Evolutionary conservation across 2,797 vertebrate genomes (phyloP).

Genomic region (Alexandromys oeconomus): DNA sequence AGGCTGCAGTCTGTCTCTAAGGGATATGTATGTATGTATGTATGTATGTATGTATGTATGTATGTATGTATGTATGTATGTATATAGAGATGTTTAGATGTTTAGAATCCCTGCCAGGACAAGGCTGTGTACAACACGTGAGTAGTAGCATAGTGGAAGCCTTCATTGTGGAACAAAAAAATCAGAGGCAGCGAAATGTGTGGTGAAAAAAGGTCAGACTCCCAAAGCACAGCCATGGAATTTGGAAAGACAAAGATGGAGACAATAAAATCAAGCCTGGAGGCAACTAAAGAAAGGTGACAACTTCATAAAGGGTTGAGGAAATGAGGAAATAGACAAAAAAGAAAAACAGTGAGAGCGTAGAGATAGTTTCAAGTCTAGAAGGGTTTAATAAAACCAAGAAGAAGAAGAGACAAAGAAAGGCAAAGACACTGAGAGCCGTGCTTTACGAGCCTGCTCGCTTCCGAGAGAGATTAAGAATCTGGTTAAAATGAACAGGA

Average conservation of each 20-base stretch:
- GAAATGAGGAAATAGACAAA: background rate
- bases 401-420: background rate
- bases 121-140: rapidly evolving
- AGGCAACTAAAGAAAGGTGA: background rate
- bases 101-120: background rate
- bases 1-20: background rate
- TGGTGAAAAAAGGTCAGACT: background rate
- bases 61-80: too few species aligned
- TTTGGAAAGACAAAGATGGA: background rate
- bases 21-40: too few species aligned
- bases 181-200: background rate
- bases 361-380: background rate
- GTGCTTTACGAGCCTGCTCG: background rate
- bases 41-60: too few species aligned
- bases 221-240: background rate
- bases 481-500: background rate
- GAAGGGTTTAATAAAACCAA: background rate
- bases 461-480: background rate
- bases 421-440: background rate
- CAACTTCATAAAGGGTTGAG: background rate
- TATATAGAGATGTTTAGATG: background rate
- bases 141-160: background rate
- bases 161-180: background rate
- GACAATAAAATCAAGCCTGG: background rate
- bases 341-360: background rate